Base-by-base conservation (phyloP, 2,797 vertebrate species). In the Mormyrops boulengeri region DNA sequence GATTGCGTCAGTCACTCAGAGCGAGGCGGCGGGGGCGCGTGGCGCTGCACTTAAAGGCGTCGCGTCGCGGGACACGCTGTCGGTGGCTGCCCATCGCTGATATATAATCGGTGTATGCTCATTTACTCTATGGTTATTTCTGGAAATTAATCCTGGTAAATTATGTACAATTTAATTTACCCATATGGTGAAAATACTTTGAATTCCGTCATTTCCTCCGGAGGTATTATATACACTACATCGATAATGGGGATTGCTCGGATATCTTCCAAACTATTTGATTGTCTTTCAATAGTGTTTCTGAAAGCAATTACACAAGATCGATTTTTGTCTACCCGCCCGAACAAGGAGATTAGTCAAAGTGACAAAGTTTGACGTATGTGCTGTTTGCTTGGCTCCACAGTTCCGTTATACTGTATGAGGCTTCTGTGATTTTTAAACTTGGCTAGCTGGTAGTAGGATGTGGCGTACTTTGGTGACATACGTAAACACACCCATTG, bases 1-100 rank as follows among this genome's bases (percentile, higher is more conserved):
- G 22, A 38, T 69, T 94, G n/a, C 3, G 53, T n/a, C 14, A 90
- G 87, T 90, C 92, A 94, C 93, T 93, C 92, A 94, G 89, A 91
- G 91, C 87, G 88, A 89, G 90, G 89, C 85, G 57, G 80, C 53
- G n/a, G 69, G 86, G 62, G 91, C 12, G 44, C 89, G 89, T 91
- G 87, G 92, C 92, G 92, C 90, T 88, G 86, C 77, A 89, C 90
- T 92, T 57, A 89, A 92, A 91, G 87, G 22, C 2, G 1, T n/a
- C 38, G 41, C 38, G 8, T 44, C 19, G 14, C 69, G 34, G 69
- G 30, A 77, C 69, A 30, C 11, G 14, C 17, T 84, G 14, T 41
- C 87, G 3, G 38, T 4, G 38, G 2, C 19, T 30, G 8, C 2
- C 26, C 9, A 30, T 88, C 14, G 22, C 17, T 57, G 69, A 17